Conservation (phyloP, 1,140 invertebrate species). For the Drosophila bipectinata region DNA sequence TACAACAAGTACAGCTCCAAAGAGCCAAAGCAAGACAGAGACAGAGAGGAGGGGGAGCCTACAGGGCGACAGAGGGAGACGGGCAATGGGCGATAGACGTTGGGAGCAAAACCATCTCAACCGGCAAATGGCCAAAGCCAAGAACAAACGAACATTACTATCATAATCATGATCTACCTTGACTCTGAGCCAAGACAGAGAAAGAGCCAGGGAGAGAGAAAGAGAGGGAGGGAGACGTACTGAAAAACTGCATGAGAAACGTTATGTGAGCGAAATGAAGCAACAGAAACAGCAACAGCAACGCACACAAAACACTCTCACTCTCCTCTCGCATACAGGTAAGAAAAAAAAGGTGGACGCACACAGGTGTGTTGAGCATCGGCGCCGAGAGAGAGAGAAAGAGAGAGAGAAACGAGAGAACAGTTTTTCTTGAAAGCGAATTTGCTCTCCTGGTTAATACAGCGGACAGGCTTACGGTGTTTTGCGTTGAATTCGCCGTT, state of each 20-base stretch:
- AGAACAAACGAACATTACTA: constrained; percentile 35
- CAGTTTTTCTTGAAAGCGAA: constrained; percentile 65
- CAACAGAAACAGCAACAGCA: constrained; percentile 33
- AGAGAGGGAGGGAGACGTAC: constrained; percentile 16
- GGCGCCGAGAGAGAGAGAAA: constrained; percentile 2
- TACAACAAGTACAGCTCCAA: constrained; percentile 72
- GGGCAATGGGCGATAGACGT: constrained; percentile 3
- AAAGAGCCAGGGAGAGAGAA: constrained; percentile 1
- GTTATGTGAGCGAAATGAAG: constrained; percentile 79
- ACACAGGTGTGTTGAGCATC: constrained; percentile 18
- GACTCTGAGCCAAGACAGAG: constrained; percentile 68
- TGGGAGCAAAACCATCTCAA: constrained; percentile 60
- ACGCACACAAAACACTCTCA: constrained; percentile 75
- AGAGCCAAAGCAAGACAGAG: neutral
- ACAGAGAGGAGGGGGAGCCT: constrained; percentile 7
- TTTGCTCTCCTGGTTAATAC: constrained; percentile 26
- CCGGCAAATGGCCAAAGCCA: constrained; percentile 75
- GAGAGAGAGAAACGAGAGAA: neutral
- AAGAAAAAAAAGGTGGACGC: constrained; percentile 2
- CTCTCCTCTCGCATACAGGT: constrained; percentile 66
- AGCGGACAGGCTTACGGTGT: constrained; percentile 69
- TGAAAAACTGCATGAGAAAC: constrained; percentile 79
- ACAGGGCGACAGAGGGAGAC: neutral
- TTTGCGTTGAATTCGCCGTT: constrained; percentile 61
- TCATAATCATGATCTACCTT: constrained; percentile 71